These are phyloP conservation scores for Monomorium pharaonis DNA, from an alignment of 1,140 invertebrate genomes.

Conservation along the genomic window DNA sequence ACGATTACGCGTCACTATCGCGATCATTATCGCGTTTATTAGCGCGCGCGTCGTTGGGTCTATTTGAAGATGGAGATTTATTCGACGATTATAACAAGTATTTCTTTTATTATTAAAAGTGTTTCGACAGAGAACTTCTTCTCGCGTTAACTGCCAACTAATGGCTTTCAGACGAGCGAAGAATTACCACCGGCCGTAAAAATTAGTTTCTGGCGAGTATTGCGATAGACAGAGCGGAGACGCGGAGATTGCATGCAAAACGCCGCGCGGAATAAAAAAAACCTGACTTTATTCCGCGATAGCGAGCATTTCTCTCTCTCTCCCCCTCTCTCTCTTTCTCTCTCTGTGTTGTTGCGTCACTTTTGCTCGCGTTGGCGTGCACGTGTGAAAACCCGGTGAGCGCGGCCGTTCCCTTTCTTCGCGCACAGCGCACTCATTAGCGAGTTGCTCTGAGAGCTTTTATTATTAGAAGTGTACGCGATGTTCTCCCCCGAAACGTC, in stretches of 20 bases:
- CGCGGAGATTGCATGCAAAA: not conserved
- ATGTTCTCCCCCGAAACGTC: not conserved
- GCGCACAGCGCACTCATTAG: conserved; percentile 30
- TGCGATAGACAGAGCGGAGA: not conserved
- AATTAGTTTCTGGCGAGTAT: not conserved
- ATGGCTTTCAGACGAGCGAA: not conserved
- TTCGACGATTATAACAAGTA: not conserved
- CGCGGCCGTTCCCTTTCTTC: conserved; percentile 50
- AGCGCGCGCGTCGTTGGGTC: too few relatives aligned
- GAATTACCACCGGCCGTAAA: not conserved
- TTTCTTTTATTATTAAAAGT: too few relatives aligned
- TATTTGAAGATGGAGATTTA: not conserved
- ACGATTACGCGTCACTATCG: conserved; percentile 1
- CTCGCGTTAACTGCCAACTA: not conserved
- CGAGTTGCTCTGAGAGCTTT: conserved; percentile 18
- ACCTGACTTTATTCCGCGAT: conserved; percentile 1
- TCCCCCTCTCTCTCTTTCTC: conserved; percentile 47
- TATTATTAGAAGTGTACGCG: not conserved
- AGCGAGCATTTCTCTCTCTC: conserved; percentile 42
- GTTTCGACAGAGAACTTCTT: not conserved
- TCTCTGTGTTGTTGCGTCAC: conserved; percentile 60
- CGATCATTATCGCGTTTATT: not conserved
- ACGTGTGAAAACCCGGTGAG: conserved; percentile 64
- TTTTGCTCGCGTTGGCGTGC: conserved; percentile 47
- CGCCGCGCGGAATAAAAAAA: conserved; percentile 36